Conservation (phyloP, 2,113 vertebrate species). For the Pelusios castaneus region DNA sequence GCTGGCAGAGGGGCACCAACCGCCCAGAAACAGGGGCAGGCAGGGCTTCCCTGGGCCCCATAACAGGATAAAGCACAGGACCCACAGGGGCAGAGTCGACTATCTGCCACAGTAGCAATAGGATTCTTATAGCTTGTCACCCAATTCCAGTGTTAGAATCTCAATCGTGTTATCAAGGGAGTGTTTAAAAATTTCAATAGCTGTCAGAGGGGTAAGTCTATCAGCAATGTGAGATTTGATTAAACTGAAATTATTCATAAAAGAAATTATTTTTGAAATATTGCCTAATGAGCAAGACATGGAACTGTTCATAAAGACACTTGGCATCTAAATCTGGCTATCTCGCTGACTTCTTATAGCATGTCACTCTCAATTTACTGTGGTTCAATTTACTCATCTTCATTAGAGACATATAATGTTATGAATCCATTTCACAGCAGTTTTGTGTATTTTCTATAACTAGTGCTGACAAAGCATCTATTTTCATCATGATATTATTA, state of each 20-base stretch:
- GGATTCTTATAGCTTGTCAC: constrained; percentile 21
- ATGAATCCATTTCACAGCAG: background rate
- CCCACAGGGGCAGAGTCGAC: too few relatives aligned
- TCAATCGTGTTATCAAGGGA: background rate
- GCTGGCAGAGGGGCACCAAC: too few relatives aligned
- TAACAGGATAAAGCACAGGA: too few relatives aligned
- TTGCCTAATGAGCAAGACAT: background rate
- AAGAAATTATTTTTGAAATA: background rate
- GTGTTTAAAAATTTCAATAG: constrained; percentile 7
- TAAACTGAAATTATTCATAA: constrained; percentile 43
- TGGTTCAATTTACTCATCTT: background rate
- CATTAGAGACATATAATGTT: background rate
- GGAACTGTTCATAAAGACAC: background rate
- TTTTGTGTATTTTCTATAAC: background rate
- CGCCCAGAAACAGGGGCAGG: too few relatives aligned
- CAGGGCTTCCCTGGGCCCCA: too few relatives aligned
- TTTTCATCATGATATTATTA: background rate
- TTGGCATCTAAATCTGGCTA: background rate
- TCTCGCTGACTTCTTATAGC: background rate
- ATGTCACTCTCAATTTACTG: background rate
- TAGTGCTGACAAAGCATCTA: background rate
- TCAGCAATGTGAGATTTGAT: background rate
- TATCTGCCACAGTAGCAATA: constrained; percentile 23
- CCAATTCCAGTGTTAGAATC: constrained; percentile 4
- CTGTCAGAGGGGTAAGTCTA: background rate